Evolutionary conservation across 1,140 invertebrate genomes (phyloP).

Genomic region (Caenorhabditis briggsae): DNA sequence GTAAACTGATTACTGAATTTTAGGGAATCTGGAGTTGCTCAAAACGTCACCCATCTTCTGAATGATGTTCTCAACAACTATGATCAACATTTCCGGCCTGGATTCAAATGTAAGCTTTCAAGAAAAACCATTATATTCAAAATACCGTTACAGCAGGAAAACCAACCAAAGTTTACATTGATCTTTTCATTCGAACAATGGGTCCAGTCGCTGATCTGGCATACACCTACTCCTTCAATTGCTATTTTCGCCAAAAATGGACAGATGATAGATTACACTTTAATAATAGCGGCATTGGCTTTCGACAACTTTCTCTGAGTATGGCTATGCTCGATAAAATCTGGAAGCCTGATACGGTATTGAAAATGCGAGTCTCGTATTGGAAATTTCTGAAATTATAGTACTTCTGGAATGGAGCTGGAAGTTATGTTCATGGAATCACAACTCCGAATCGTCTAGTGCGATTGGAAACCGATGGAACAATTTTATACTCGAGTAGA

Average conservation of each 20-base stretch:
- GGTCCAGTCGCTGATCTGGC: conserved; percentile 58
- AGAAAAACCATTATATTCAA: not conserved
- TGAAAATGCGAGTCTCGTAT: not conserved
- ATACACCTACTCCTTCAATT: conserved; percentile 64
- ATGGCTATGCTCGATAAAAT: conserved; percentile 78
- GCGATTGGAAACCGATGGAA: conserved; percentile 83
- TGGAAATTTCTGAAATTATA: not conserved
- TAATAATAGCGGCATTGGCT: conserved; percentile 67
- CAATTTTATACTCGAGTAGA: conserved; percentile 94
- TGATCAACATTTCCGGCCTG: conserved; percentile 51
- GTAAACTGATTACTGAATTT: not conserved
- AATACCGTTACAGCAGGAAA: conserved; percentile 9
- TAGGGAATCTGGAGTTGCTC: conserved; percentile 17
- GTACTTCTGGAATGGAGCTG: conserved; percentile 78
- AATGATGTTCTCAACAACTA: conserved; percentile 58
- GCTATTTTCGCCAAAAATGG: conserved; percentile 87
- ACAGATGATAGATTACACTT: conserved; percentile 80
- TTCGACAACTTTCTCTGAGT: conserved; percentile 78
- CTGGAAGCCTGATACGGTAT: conserved; percentile 69
- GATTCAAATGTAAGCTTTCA: conserved; percentile 48
- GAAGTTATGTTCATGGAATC: conserved; percentile 78
- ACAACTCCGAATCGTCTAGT: conserved; percentile 79
- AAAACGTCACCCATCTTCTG: conserved; percentile 52
- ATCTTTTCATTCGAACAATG: conserved; percentile 59
- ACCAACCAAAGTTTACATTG: conserved; percentile 58